These are phyloP conservation scores for Epicampocera succincta DNA, from an alignment of 2,888 invertebrate genomes.

Conservation along the genomic window DNA sequence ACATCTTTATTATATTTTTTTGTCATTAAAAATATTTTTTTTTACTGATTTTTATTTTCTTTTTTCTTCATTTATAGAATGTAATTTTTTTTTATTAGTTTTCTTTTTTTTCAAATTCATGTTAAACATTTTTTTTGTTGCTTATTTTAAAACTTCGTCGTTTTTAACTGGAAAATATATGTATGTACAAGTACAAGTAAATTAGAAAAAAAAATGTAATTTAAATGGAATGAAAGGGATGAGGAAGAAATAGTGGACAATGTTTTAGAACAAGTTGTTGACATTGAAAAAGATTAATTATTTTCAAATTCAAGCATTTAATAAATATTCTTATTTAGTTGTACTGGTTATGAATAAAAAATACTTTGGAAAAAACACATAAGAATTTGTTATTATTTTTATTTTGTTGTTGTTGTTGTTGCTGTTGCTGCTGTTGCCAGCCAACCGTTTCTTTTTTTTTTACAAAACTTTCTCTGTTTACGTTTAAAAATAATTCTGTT, in stretches of 20 bases:
- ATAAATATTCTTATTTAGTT: background rate
- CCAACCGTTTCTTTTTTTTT: constrained; percentile 1
- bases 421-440: constrained; percentile 18
- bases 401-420: constrained; percentile 8
- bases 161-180: constrained; percentile 25
- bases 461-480: constrained; percentile 20
- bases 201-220: constrained; percentile 13
- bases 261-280: background rate
- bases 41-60: constrained; percentile 6
- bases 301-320: background rate
- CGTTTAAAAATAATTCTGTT: background rate
- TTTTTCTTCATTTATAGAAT: constrained; percentile 59
- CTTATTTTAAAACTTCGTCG: constrained; percentile 12
- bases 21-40: constrained; percentile 56
- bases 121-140: constrained; percentile 30
- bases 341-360: background rate
- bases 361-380: too few species aligned
- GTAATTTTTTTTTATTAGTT: constrained; percentile 14
- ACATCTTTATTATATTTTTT: constrained; percentile 60
- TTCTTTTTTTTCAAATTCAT: constrained; percentile 25
- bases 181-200: too few species aligned
- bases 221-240: background rate
- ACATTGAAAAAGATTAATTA: constrained; percentile 8
- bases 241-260: background rate
- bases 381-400: background rate